phyloP scores from a whole-genome alignment of 2,113 vertebrate species.

The Sebastes fasciatus region DNA sequence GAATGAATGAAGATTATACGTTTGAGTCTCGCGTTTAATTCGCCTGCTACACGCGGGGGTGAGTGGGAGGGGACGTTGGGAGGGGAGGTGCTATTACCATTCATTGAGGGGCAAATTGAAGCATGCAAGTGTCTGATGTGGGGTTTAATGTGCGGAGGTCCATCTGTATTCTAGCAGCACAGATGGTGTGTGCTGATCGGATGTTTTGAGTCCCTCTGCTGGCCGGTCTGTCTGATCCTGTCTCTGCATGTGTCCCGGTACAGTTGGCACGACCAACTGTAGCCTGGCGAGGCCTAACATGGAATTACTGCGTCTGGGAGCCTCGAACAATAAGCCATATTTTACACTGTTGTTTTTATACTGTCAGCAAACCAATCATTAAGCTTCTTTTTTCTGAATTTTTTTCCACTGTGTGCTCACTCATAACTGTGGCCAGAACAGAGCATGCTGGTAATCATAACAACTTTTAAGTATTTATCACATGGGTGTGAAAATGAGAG shows the following conservation, averaged over 20 bases:
- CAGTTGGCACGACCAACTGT: constrained; percentile 39
- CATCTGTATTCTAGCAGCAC: constrained; percentile 69
- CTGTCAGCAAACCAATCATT: constrained; percentile 41
- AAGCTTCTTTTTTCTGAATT: constrained; percentile 16
- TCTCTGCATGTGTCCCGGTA: constrained; percentile 24
- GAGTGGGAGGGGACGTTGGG: constrained; percentile 30
- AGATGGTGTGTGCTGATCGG: constrained; percentile 66
- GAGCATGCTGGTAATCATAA: background rate
- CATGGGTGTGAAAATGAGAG: constrained; percentile 32
- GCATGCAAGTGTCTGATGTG: constrained; percentile 70
- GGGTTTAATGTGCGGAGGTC: constrained; percentile 65
- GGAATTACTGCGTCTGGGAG: constrained; percentile 49
- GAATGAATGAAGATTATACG: constrained; percentile 66
- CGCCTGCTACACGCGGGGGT: constrained; percentile 23
- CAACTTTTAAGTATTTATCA: constrained; percentile 26
- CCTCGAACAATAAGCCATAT: constrained; percentile 38
- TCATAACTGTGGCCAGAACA: background rate
- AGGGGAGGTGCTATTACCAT: constrained; percentile 69
- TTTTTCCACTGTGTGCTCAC: constrained; percentile 1
- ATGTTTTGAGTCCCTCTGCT: constrained; percentile 75
- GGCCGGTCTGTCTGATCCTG: constrained; percentile 53
- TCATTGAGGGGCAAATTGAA: constrained; percentile 73
- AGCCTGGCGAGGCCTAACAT: constrained; percentile 35
- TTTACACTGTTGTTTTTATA: constrained; percentile 39
- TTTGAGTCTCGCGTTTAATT: constrained; percentile 64